Conservation (phyloP, 2,888 invertebrate genomes). For the Pterostichus madidus region DNA sequence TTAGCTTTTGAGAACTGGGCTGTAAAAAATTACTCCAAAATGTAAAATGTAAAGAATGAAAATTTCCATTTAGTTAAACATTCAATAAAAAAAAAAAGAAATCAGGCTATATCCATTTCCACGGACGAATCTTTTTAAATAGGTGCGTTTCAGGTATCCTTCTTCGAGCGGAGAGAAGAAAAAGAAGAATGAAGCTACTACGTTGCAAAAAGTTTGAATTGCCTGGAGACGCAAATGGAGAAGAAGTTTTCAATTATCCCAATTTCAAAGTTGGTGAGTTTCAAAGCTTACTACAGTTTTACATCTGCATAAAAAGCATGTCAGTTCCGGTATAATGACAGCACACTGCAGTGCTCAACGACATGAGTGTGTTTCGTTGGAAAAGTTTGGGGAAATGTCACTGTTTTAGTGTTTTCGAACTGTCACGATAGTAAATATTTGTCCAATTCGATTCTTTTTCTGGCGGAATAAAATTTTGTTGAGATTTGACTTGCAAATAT, state of each 20-base stretch:
- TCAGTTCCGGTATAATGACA: not conserved
- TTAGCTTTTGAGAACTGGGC: not conserved
- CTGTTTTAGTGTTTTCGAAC: not conserved
- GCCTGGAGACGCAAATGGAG: conserved; percentile 61
- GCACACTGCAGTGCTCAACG: not conserved
- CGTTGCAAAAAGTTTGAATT: conserved; percentile 40
- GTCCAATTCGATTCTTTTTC: conserved; percentile 15
- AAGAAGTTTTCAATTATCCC: conserved; percentile 64
- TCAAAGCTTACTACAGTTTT: not conserved
- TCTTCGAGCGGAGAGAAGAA: not conserved
- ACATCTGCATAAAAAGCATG: conserved; percentile 39
- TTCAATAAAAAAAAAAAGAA: conserved; percentile 44
- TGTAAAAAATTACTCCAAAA: not conserved
- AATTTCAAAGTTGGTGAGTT: conserved; percentile 52
- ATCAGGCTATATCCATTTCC: conserved; percentile 33
- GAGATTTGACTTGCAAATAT: not conserved
- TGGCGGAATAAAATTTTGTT: conserved; percentile 6
- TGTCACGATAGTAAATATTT: conserved; percentile 1
- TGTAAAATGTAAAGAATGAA: conserved; percentile 26
- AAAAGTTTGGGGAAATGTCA: conserved; percentile 1
- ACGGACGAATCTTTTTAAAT: conserved; percentile 32
- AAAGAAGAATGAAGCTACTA: conserved; percentile 14
- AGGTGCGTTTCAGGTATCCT: conserved; percentile 1
- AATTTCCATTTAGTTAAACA: conserved; percentile 47
- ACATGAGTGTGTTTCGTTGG: conserved; percentile 3